Base-by-base conservation (phyloP, 1,140 invertebrate genomes). In the Sycophaga agraensis region DNA sequence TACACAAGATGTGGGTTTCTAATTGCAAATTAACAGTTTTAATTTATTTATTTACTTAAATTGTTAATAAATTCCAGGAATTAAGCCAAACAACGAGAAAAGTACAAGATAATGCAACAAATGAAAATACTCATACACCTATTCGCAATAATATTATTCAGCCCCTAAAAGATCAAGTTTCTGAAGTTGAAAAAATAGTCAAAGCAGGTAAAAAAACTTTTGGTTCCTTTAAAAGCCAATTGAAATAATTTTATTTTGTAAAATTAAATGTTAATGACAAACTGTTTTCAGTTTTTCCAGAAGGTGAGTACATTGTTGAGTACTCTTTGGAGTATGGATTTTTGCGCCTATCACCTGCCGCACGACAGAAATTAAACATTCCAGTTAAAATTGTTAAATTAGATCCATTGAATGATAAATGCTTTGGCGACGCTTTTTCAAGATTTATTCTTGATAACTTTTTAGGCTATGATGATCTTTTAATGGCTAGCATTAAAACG, bases 261-360 rank as follows among this genome's bases (percentile, higher is more conserved):
- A n/a, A 31, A 17, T 56, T 31, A 56, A 11, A 17, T 2, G 39
- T 56, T 56, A 66, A 61, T 59, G 28, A 51, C 22, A 26, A 49
- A 57, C 17, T n/a, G 40, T 66, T 70, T 68, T 63, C 69, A 87
- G 90, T 87, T 54, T 90, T 89, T 88, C 80, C 86, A 75, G 91
- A 95, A 68, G 94, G 97, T 69, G 91, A 95, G 72, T 98, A 98
- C 74, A 97, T 99, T 35, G 90, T 99, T 4, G 97, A 99, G 78
- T 99, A 98, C 84, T 94, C 96, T 2, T 81, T 98, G 61, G 95
- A 99, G 77, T 98, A 99, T 80, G 97, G 97, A 1, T 95, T 98
- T 74, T 81, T 99, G 35, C 85, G 97, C 4, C 80, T 99, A 14
- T 93, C 93, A 11, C 89, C 93, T 0, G 86, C 86, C 24, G 91